Base-by-base conservation (phyloP, 2,888 invertebrate species). In the Drosophila neutralis region DNA sequence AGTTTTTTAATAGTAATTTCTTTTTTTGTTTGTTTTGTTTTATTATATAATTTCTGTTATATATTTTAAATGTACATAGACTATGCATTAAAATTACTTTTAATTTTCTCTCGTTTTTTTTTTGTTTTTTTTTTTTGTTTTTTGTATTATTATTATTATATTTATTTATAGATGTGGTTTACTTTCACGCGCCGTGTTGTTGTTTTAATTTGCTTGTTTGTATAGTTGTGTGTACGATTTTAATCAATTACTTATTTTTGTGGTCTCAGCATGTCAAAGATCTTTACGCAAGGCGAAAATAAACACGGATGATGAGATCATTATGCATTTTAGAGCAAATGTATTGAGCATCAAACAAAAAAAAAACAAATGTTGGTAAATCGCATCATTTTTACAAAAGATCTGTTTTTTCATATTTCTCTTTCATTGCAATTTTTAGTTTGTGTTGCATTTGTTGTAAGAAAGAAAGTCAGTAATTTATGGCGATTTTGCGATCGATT, bases 281-380 rank as follows among this genome's bases (percentile, higher is more conserved):
- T 60, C 68, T 82, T 80, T 72, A 79, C 69, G 70, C 78, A 91
- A 92, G 92, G 92, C 92, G 92, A 92, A 92, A 93, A 92, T 92
- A 93, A 92, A 92, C 93, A 91, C 90, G 92, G 92, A 93, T 93
- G 93, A 92, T 93, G 92, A 93, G 92, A 93, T 92, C 93, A 93
- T 92, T 91, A 71, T 83, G 78, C 72, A 75, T 84, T 24, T 45
- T 74, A 83, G 87, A 86, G 85, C 85, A 86, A 86, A 82, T 59
- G 62, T 72, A 52, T 68, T 78, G 80, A 83, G 83, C 86, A 88
- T 45, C 8, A 24, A 15, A 45, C 2, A 45, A 24, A 72, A 68
- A 79, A 66, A 82, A 82, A 59, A 69, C 21, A 48, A 49, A 38
- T n/a, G 2, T 33, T 56, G 27, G 11, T 63, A n/a, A 63, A 67